Percentiles rank a stretch among this genome's conserved stretches.
These are phyloP conservation scores for Diplazon laetatorius DNA, from an alignment of 2,888 invertebrate genomes.

Conservation along the genomic window DNA sequence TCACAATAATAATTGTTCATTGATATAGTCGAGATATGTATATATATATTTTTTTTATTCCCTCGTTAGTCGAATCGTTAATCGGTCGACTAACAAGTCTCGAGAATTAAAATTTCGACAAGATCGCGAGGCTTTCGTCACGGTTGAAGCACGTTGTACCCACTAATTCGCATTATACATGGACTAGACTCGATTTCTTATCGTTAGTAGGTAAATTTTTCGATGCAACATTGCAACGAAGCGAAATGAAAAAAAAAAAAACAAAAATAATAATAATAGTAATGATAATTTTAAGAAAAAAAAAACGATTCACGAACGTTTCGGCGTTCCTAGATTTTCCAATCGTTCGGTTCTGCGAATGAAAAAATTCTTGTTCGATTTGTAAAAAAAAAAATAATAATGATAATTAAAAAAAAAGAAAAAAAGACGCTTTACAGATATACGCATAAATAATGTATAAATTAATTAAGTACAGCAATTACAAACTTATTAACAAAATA, in stretches of 20 bases:
- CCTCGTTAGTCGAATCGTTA: too few relatives aligned
- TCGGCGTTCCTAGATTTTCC: conserved; percentile 4
- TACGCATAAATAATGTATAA: conserved; percentile 81
- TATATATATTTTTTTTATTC: too few relatives aligned
- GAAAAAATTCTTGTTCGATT: conserved; percentile 66
- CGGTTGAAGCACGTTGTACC: conserved; percentile 77
- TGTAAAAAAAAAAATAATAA: conserved; percentile 69
- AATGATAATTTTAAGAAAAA: conserved; percentile 64
- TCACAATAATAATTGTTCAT: too few relatives aligned
- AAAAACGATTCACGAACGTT: conserved; percentile 2
- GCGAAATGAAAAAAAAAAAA: conserved; percentile 37
- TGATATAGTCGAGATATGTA: too few relatives aligned
- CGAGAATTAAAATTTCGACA: conserved; percentile 52
- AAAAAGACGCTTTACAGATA: conserved; percentile 47
- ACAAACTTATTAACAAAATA: conserved; percentile 82
- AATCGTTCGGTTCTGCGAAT: conserved; percentile 71
- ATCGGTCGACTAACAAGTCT: neutral
- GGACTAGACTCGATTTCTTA: conserved; percentile 83
- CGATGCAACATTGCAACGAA: conserved; percentile 75
- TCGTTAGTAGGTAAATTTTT: conserved; percentile 76
- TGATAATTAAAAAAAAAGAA: conserved; percentile 28
- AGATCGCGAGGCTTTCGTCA: conserved; percentile 65
- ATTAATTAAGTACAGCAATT: conserved; percentile 82
- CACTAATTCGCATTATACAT: conserved; percentile 80
- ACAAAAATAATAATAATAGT: conserved; percentile 60